Conservation (phyloP, 2,113 vertebrate species). For the Gracilinanus agilis region DNA sequence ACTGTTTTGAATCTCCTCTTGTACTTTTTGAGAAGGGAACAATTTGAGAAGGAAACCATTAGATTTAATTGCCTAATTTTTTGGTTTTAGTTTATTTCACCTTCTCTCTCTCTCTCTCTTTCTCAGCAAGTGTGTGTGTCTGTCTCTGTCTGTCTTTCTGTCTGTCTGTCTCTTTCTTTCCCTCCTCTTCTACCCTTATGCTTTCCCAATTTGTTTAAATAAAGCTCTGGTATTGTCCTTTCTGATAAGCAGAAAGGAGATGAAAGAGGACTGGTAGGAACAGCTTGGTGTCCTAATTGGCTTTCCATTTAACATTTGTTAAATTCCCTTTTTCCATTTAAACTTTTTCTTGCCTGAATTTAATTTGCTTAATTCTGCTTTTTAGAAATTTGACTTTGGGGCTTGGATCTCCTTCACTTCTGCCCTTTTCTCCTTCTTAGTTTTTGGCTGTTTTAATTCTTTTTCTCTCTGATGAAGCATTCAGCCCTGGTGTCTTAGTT, state of each 20-base stretch:
- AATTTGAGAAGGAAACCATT: not conserved
- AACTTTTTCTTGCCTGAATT: constrained; percentile 25
- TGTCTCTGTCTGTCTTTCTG: too few relatives aligned
- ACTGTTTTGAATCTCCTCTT: not conserved
- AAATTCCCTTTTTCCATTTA: constrained; percentile 17
- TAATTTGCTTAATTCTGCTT: constrained; percentile 27
- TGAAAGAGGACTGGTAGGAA: not conserved
- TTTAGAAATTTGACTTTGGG: not conserved
- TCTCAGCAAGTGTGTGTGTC: too few relatives aligned
- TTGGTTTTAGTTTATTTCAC: not conserved
- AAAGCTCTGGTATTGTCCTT: not conserved
- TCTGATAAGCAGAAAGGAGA: not conserved
- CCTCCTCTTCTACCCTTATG: not conserved
- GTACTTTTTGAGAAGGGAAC: not conserved
- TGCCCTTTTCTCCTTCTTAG: constrained; percentile 15
- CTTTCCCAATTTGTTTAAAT: not conserved
- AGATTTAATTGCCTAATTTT: not conserved
- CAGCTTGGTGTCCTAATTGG: constrained; percentile 7
- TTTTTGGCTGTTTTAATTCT: not conserved
- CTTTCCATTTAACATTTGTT: constrained; percentile 20
- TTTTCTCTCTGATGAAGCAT: not conserved
- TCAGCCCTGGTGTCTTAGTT: not conserved
- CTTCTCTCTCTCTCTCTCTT: not conserved
- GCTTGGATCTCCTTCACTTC: constrained; percentile 5
- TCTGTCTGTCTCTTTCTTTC: not conserved